phyloP scores from a whole-genome alignment of 2,888 invertebrate genomes.

The Monopis laevigella region DNA sequence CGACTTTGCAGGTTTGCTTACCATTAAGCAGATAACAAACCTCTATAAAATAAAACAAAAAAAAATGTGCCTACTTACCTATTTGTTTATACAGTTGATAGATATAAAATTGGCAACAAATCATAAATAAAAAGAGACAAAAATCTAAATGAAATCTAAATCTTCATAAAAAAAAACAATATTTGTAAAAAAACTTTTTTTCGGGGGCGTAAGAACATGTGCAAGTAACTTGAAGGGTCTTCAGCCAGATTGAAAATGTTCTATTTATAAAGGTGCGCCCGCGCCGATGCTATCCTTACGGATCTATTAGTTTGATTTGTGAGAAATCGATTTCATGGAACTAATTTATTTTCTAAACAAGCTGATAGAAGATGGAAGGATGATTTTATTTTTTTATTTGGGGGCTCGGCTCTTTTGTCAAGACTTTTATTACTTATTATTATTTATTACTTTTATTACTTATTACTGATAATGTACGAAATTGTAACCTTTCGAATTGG shows the following conservation, averaged over 20 bases:
- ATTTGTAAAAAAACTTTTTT: constrained; percentile 4
- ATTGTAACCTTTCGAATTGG: too few species aligned
- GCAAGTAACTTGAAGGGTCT: constrained; percentile 27
- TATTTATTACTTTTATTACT: too few species aligned
- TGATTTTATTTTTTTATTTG: too few species aligned
- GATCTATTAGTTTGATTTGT: constrained; percentile 56
- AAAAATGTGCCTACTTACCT: neutral
- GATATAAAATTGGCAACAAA: constrained; percentile 3
- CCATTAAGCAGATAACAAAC: too few species aligned
- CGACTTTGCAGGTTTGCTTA: too few species aligned
- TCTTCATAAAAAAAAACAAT: too few species aligned
- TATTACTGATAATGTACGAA: too few species aligned
- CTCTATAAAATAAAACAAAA: neutral
- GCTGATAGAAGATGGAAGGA: too few species aligned
- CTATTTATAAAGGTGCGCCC: constrained; percentile 44
- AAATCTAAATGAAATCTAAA: too few species aligned
- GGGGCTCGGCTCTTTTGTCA: too few species aligned
- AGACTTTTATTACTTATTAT: too few species aligned
- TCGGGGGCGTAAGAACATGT: constrained; percentile 3
- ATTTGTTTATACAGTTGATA: neutral
- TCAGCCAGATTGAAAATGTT: constrained; percentile 24
- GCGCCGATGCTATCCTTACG: constrained; percentile 24
- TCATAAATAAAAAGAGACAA: too few species aligned
- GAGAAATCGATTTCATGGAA: constrained; percentile 23
- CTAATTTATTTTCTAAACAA: neutral